Conservation (phyloP, 2,888 invertebrate genomes). For the Encarsia formosa region DNA sequence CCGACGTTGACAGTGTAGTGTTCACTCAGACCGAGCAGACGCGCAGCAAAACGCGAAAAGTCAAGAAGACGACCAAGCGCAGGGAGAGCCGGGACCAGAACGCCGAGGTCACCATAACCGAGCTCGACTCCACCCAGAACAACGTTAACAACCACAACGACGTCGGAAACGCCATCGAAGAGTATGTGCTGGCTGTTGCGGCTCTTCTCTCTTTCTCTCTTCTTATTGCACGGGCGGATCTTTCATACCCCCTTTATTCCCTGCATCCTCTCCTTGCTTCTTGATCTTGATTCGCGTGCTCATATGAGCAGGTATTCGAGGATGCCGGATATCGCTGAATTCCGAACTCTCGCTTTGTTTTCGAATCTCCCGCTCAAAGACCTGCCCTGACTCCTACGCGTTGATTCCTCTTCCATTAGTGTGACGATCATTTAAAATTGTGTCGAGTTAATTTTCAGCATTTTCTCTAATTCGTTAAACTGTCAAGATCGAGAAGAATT, state of each 20-base stretch:
- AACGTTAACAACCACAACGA: slow-evolving; percentile 64
- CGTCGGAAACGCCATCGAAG: slow-evolving; percentile 66
- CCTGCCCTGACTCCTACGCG: too few species aligned
- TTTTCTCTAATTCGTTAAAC: too few species aligned
- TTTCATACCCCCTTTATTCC: not conserved
- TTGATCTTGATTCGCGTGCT: too few species aligned
- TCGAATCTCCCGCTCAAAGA: not conserved
- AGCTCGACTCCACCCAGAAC: slow-evolving; percentile 66
- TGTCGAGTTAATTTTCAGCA: too few species aligned
- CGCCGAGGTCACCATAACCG: slow-evolving; percentile 76
- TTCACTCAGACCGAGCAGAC: slow-evolving; percentile 64
- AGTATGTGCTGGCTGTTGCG: slow-evolving; percentile 73
- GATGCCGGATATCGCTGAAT: too few species aligned
- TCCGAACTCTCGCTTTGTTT: not conserved
- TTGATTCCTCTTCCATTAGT: too few species aligned
- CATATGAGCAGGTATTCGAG: too few species aligned
- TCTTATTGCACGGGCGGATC: not conserved
- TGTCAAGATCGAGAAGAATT: too few species aligned
- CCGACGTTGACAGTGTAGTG: slow-evolving; percentile 87
- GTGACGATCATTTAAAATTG: too few species aligned
- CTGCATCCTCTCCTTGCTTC: slow-evolving; percentile 2
- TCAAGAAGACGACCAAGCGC: slow-evolving; percentile 82
- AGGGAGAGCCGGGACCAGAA: slow-evolving; percentile 71
- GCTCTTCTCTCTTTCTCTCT: not conserved
- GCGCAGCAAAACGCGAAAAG: slow-evolving; percentile 82